Base-by-base conservation (phyloP, 1,140 invertebrate species). In the Drosophila leontia region DNA sequence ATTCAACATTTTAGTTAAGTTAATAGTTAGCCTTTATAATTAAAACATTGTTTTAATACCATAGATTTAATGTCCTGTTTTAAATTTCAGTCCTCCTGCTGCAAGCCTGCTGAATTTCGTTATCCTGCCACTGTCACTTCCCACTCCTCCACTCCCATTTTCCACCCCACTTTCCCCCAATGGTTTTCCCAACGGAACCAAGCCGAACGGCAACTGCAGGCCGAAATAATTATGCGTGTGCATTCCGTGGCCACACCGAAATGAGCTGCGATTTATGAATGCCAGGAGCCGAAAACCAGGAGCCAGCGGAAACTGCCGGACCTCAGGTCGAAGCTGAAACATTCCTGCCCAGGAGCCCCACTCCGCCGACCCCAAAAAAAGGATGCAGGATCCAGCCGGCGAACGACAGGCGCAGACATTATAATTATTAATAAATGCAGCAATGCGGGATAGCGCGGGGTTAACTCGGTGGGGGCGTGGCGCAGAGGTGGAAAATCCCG, bases 261-360 rank as follows among this genome's bases (percentile, higher is more conserved):
- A 88, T 88, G 85, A 90, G 85, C 85, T 88, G 84, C 81, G 85
- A 90, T 88, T 88, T 88, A 88, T 88, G 85, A 84, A 90, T 88
- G 85, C 81, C 81, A 77, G 57, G 50, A 58, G 37, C 41, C 56
- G 45, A 32, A 42, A 48, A 60, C 23, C 53, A 60, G 35, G 23
- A 51, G 50, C 50, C 53, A 35, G 32, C 45, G 44, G 48, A 61
- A 61, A 39, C 8, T 26, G 55, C 75, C 55, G 56, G 64, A 70
- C 57, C 55, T 50, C 56, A 53, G 34, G 47, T 35, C 42, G 65
- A 45, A 48, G 32, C 39, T 7, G 47, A 26, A 35, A 57, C 72
- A 68, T 68, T 57, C 60, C 59, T 42, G 42, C 45, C 44, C 29
- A 39, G 19, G 37, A 19, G 7, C 50, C 6, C n/a, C 48, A 11